Evolutionary conservation across 2,113 vertebrate genomes (phyloP).

Genomic region (Xiphophorus couchianus): DNA sequence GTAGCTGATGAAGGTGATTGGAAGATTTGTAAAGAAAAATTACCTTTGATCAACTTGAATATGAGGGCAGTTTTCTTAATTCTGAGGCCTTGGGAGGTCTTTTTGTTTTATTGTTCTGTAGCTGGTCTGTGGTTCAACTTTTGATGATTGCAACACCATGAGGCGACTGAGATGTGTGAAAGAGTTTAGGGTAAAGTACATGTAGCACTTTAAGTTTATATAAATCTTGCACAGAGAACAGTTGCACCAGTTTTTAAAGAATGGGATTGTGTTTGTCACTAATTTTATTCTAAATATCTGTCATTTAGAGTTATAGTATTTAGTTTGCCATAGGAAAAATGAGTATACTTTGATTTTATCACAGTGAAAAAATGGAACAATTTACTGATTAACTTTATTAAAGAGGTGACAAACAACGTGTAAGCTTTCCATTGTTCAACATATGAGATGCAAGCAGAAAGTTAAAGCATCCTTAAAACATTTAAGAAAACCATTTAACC

Average conservation of each 20-base stretch:
- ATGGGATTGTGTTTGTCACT: neutral
- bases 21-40: slow-evolving; percentile 2
- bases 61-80: neutral
- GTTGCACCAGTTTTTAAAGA: slow-evolving; percentile 6
- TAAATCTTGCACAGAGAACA: slow-evolving; percentile 13
- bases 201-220: slow-evolving; percentile 35
- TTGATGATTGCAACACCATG: slow-evolving; percentile 37
- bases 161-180: slow-evolving; percentile 34
- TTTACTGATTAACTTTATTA: too few relatives aligned
- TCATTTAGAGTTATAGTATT: neutral
- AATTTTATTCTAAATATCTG: neutral
- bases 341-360: too few relatives aligned
- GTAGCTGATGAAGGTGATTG: slow-evolving; percentile 8
- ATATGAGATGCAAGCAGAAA: neutral
- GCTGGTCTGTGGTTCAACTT: slow-evolving; percentile 17
- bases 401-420: neutral
- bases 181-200: neutral
- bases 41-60: neutral
- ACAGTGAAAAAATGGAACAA: too few relatives aligned
- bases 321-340: neutral
- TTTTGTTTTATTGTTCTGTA: slow-evolving; percentile 6
- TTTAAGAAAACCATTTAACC: neutral
- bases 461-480: neutral
- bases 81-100: neutral
- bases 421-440: neutral